phyloP scores from a whole-genome alignment of 2,888 invertebrate genomes.

The Pseudococcus jackbeardsleyi region DNA sequence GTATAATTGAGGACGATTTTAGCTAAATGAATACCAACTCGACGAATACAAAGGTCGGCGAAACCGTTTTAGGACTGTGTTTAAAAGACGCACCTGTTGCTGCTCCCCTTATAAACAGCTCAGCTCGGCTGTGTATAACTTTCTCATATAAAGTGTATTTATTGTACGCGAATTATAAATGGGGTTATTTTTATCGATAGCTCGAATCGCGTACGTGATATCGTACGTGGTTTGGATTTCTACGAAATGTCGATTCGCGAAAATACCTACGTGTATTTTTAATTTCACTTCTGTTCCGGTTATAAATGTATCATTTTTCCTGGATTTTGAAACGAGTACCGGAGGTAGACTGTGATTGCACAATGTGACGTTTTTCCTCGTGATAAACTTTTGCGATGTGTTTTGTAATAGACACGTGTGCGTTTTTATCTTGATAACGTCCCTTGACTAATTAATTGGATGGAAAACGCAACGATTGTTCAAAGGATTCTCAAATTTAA shows the following conservation, averaged over 20 bases:
- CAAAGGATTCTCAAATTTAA: no score
- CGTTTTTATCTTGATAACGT: no score
- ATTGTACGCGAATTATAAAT: neutral
- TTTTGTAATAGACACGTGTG: no score
- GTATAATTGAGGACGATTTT: slow-evolving; percentile 30
- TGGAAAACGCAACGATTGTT: no score
- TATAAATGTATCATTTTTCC: no score
- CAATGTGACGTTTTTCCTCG: neutral
- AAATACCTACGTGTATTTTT: no score
- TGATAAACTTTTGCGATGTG: neutral
- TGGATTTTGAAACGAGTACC: neutral
- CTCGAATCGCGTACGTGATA: no score
- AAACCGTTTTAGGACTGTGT: neutral
- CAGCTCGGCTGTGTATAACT: neutral
- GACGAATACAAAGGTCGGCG: neutral
- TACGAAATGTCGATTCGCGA: no score
- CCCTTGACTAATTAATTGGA: no score
- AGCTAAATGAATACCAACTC: slow-evolving; percentile 25
- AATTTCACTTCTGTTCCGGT: no score
- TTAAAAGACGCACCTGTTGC: slow-evolving; percentile 31
- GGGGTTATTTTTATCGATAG: neutral
- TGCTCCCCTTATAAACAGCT: neutral
- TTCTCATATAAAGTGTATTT: neutral
- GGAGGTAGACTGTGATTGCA: neutral
- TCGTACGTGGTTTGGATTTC: no score